These are phyloP conservation scores for Pogonocichla stellata DNA, from an alignment of 2,113 vertebrate species.

Conservation along the genomic window DNA sequence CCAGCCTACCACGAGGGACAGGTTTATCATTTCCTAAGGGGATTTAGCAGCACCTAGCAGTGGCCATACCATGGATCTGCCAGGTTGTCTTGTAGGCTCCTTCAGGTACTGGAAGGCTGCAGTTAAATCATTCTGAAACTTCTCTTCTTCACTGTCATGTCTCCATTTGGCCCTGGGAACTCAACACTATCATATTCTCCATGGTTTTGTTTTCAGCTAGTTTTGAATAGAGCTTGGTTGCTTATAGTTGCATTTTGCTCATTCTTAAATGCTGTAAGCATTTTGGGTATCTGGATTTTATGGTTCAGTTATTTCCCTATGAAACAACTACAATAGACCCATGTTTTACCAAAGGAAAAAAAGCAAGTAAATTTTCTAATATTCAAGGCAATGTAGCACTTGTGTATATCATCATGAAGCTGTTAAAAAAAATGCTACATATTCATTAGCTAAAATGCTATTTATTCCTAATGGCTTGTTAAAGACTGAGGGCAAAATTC, in stretches of 20 bases:
- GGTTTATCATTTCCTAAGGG: not conserved
- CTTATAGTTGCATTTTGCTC: not conserved
- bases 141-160: not conserved
- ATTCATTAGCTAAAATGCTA: slow-evolving; percentile 60
- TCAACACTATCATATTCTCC: not conserved
- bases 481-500: slow-evolving; percentile 29
- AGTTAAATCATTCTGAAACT: not conserved
- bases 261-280: not conserved
- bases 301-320: slow-evolving; percentile 28
- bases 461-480: slow-evolving; percentile 61
- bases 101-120: not conserved
- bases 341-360: slow-evolving; percentile 29
- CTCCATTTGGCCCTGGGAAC: not conserved
- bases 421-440: slow-evolving; percentile 27
- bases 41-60: not conserved
- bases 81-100: not conserved
- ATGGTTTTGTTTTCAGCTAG: not conserved
- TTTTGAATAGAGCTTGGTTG: not conserved
- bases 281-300: slow-evolving; percentile 23
- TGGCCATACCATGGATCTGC: not conserved
- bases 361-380: slow-evolving; percentile 53
- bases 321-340: not conserved
- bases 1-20: not conserved
- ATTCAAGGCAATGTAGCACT: slow-evolving; percentile 38
- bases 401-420: slow-evolving; percentile 39